These are phyloP conservation scores for Pseudomyrmex flavicornis DNA, from an alignment of 1,140 invertebrate genomes.

Conservation along the genomic window DNA sequence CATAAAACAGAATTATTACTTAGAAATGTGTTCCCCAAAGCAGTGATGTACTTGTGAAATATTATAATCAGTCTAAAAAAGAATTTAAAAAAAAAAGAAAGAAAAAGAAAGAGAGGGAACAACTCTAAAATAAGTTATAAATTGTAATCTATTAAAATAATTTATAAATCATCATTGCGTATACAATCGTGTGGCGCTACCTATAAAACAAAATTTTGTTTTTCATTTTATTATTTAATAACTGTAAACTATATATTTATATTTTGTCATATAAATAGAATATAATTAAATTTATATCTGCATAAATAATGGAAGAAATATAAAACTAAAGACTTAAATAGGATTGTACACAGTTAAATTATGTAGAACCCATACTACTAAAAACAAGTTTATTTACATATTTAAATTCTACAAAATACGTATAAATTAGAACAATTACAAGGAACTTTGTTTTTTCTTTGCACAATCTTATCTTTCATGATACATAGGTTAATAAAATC, in stretches of 20 bases:
- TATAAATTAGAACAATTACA: conserved; percentile 58
- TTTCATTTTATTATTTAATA: not conserved
- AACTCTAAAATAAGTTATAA: too few species aligned
- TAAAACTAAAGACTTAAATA: conserved; percentile 10
- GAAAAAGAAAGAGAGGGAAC: too few species aligned
- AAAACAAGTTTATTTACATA: conserved; percentile 67
- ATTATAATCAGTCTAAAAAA: not conserved
- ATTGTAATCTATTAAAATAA: not conserved
- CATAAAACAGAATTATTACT: not conserved
- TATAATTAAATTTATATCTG: conserved; percentile 3
- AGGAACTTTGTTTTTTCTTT: conserved; percentile 53
- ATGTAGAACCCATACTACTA: conserved; percentile 27
- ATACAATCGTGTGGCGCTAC: not conserved
- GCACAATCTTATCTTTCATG: conserved; percentile 29
- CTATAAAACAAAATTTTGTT: not conserved
- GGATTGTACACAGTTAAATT: conserved; percentile 55
- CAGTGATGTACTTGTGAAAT: not conserved
- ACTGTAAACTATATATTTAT: not conserved
- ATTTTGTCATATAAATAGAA: conserved; percentile 10
- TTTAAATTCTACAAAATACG: conserved; percentile 54
- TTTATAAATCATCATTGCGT: not conserved
- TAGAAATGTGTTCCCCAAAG: not conserved
- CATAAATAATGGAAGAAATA: not conserved
- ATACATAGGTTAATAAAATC: conserved; percentile 47
- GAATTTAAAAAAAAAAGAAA: not conserved